Conservation (phyloP, 2,797 vertebrate genomes). For the Peromyscus nudipes region DNA sequence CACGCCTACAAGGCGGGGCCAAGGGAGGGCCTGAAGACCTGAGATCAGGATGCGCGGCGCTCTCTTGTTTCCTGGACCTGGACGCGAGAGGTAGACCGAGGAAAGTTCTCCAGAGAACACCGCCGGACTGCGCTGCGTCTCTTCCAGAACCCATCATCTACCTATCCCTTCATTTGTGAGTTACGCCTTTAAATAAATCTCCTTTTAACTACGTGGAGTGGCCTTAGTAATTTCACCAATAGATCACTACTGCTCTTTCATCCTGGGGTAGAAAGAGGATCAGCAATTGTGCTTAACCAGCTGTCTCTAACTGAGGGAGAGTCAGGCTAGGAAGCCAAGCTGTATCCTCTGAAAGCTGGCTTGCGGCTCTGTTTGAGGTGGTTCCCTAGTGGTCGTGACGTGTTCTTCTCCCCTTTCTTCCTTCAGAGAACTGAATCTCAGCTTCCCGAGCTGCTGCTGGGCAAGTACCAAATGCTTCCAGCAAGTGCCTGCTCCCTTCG, state of each 20-base stretch:
- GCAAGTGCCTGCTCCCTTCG: neutral
- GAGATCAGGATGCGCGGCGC: too few species aligned
- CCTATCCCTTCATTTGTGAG: too few species aligned
- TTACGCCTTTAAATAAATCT: too few species aligned
- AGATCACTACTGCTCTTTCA: neutral
- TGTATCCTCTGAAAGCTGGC: neutral
- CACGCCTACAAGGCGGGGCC: too few species aligned
- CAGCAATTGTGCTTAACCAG: slow-evolving; percentile 19
- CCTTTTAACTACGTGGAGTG: too few species aligned
- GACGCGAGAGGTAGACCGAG: too few species aligned
- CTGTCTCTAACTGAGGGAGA: slow-evolving; percentile 36
- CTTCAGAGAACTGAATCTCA: neutral
- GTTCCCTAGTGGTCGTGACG: neutral
- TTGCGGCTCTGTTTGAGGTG: neutral
- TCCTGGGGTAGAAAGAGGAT: neutral
- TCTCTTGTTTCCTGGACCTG: too few species aligned
- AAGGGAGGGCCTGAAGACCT: too few species aligned
- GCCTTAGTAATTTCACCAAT: too few species aligned
- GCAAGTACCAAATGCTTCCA: neutral
- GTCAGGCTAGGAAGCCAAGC: neutral
- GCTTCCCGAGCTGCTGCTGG: neutral
- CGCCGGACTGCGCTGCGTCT: too few species aligned
- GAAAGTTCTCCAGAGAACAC: too few species aligned
- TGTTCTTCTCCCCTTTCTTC: neutral
- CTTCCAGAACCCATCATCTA: too few species aligned